phyloP scores from a whole-genome alignment of 1,140 invertebrate species.

The Bombyx mandarina region DNA sequence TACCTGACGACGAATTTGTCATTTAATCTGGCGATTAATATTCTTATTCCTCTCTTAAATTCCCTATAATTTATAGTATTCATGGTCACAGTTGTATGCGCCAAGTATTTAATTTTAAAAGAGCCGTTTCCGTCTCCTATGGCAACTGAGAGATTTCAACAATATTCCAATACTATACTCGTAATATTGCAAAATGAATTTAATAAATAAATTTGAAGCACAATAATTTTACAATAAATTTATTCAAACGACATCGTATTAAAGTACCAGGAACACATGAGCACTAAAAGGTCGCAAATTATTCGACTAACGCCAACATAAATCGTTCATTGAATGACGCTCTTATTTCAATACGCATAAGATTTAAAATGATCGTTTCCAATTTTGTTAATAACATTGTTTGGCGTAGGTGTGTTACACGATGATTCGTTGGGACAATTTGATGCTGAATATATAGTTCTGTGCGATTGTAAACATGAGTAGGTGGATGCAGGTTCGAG shows the following conservation, averaged over 20 bases:
- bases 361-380: conserved; percentile 1
- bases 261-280: conserved; percentile 41
- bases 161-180: no score
- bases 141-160: no score
- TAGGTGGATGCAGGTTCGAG: conserved; percentile 50
- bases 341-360: background rate
- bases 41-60: no score
- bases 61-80: no score
- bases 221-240: conserved; percentile 13
- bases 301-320: conserved; percentile 22
- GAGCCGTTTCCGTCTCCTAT: no score
- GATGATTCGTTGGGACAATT: conserved; percentile 55
- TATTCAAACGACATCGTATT: conserved; percentile 21
- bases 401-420: conserved; percentile 48
- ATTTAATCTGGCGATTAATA: no score
- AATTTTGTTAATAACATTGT: conserved; percentile 9
- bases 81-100: no score
- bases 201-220: background rate
- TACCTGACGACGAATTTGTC: no score
- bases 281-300: conserved; percentile 51
- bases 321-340: background rate
- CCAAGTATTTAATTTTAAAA: no score
- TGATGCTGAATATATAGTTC: conserved; percentile 55
- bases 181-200: no score
- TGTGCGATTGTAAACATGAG: conserved; percentile 52